Evolutionary conservation across 2,888 invertebrate genomes (phyloP).

Genomic region (Sarcophaga rosellei): DNA sequence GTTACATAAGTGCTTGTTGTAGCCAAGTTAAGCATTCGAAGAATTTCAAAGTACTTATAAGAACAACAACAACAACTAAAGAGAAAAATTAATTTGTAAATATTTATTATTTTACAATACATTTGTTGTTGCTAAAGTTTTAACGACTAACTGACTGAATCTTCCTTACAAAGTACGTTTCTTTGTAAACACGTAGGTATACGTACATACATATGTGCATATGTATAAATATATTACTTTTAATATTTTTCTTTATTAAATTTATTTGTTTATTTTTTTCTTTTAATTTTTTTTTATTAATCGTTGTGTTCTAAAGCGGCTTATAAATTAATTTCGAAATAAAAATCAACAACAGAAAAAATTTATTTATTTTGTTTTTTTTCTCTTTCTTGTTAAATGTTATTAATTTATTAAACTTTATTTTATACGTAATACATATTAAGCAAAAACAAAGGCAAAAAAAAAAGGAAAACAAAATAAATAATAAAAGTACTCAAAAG

Average conservation of each 20-base stretch:
- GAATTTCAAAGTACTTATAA: no score
- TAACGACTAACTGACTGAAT: not conserved
- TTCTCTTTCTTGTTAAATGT: slow-evolving; percentile 26
- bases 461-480: slow-evolving; percentile 1
- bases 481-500: slow-evolving; percentile 27
- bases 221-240: not conserved
- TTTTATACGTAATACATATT: slow-evolving; percentile 30
- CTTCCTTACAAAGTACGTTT: not conserved
- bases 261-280: slow-evolving; percentile 20
- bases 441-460: not conserved
- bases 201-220: not conserved
- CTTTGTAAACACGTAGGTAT: not conserved
- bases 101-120: no score
- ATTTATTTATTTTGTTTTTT: not conserved
- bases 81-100: no score
- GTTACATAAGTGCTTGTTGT: no score
- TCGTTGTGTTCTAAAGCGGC: slow-evolving; percentile 37
- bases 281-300: slow-evolving; percentile 36
- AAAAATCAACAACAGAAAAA: slow-evolving; percentile 3
- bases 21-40: no score
- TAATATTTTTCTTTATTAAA: slow-evolving; percentile 6
- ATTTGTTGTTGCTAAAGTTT: no score
- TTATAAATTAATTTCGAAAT: slow-evolving; percentile 54
- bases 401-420: slow-evolving; percentile 48
- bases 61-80: no score